Conservation (phyloP, 2,113 vertebrate species). For the Loxodonta africana region DNA sequence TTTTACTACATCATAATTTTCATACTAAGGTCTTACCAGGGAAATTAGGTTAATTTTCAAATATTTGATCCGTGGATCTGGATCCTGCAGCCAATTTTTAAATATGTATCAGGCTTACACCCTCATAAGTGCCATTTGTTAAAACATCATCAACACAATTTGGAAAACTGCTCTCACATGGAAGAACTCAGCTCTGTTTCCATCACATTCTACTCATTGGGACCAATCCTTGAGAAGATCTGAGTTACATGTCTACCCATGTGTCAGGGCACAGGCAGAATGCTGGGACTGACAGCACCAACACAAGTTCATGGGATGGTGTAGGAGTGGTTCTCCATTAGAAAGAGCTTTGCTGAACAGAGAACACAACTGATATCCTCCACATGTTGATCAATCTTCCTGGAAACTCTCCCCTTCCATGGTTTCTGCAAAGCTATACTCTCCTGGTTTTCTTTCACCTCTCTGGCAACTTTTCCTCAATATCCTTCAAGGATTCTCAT, state of each 20-base stretch:
- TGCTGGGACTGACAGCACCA: too few relatives aligned
- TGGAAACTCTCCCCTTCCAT: background rate
- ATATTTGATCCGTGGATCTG: background rate
- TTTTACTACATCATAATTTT: background rate
- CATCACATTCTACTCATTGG: background rate
- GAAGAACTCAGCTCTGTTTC: background rate
- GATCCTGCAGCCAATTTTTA: background rate
- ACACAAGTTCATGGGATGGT: background rate
- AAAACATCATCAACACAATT: background rate
- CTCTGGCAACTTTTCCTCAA: background rate
- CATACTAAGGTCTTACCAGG: background rate
- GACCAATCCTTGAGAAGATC: background rate
- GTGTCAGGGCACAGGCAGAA: background rate
- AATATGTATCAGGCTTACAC: background rate
- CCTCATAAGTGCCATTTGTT: background rate
- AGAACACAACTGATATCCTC: background rate
- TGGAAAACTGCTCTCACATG: background rate
- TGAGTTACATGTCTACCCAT: background rate
- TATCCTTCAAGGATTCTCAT: background rate
- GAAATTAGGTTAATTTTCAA: slow-evolving; percentile 41
- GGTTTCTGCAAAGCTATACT: background rate
- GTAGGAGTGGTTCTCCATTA: background rate
- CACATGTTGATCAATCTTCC: background rate
- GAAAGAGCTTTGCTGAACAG: background rate
- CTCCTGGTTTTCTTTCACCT: background rate